These are phyloP conservation scores for Mus pahari DNA, from an alignment of 2,113 vertebrate species.

Conservation along the genomic window DNA sequence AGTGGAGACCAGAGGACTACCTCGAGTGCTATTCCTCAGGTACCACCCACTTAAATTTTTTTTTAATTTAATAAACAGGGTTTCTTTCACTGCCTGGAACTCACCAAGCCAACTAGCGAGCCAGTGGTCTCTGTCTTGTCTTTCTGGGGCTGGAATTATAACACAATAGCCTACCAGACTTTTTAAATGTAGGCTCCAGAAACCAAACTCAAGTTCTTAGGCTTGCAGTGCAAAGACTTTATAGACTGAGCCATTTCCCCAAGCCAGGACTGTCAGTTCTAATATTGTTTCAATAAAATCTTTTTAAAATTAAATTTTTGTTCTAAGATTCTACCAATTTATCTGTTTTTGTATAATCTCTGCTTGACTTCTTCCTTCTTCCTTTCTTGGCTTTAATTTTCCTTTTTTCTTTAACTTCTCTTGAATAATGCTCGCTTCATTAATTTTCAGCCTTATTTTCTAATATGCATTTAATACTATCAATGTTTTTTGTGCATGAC, in stretches of 20 bases:
- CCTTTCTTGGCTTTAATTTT: neutral
- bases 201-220: neutral
- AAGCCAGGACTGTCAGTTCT: neutral
- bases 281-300: neutral
- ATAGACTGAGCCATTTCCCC: neutral
- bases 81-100: neutral
- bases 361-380: neutral
- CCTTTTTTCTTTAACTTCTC: neutral
- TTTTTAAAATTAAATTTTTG: neutral
- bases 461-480: neutral
- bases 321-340: constrained; percentile 16
- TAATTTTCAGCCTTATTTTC: constrained; percentile 6
- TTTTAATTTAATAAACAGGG: neutral
- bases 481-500: neutral
- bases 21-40: neutral
- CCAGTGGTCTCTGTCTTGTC: too few species aligned
- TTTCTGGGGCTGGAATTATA: neutral
- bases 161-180: too few species aligned
- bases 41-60: too few species aligned
- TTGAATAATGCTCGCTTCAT: neutral
- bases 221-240: neutral
- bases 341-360: neutral
- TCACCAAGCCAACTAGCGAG: neutral
- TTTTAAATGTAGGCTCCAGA: neutral
- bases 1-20: neutral